These are phyloP conservation scores for Smittia sp. DNA, from an alignment of 2,888 invertebrate genomes.

Conservation along the genomic window DNA sequence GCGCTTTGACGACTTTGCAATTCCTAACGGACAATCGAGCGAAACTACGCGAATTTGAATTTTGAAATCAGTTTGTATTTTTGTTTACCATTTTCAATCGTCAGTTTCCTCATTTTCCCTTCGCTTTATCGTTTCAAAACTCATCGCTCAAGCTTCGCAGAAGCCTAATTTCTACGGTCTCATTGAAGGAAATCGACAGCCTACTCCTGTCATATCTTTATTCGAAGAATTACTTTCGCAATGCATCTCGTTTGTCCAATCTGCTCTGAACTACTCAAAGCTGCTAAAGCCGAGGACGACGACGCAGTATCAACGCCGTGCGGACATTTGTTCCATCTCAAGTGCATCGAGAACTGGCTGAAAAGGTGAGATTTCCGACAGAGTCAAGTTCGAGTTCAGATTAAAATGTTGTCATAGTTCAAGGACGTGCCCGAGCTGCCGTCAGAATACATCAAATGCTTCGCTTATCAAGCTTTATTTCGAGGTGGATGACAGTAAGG, in stretches of 20 bases:
- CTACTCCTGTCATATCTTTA: too few species aligned
- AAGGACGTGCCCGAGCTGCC: conserved; percentile 1
- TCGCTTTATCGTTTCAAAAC: too few species aligned
- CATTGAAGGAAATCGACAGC: too few species aligned
- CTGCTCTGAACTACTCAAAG: not conserved
- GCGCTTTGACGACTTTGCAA: too few species aligned
- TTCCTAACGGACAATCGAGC: too few species aligned
- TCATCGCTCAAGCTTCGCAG: too few species aligned
- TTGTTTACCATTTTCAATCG: too few species aligned
- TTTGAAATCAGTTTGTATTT: too few species aligned
- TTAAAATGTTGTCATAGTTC: conserved; percentile 4
- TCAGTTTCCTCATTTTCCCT: too few species aligned
- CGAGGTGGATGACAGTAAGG: conserved; percentile 4
- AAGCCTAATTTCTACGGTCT: too few species aligned
- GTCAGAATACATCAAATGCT: not conserved
- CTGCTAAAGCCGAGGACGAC: too few species aligned
- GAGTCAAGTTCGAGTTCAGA: not conserved
- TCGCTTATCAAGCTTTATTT: conserved; percentile 25
- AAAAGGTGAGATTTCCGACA: not conserved
- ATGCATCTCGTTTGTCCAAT: conserved; percentile 17
- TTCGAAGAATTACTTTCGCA: not conserved
- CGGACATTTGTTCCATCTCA: conserved; percentile 15
- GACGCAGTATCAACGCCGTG: not conserved
- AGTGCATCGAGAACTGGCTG: not conserved
- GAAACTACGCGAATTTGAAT: too few species aligned